Evolutionary conservation across 2,113 vertebrate species (phyloP).

Genomic region (Progne subis): DNA sequence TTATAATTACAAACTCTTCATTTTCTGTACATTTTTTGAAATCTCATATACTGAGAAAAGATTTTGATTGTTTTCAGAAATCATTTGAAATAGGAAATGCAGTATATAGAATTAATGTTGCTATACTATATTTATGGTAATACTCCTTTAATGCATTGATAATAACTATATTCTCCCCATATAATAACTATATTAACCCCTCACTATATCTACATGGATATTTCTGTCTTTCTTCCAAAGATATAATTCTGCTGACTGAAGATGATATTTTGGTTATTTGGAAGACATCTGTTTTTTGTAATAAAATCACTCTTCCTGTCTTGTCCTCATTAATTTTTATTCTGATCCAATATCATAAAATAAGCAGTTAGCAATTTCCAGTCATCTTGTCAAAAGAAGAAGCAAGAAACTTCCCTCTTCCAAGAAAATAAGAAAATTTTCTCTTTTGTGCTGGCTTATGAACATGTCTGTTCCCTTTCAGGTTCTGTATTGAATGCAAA

Average conservation of each 20-base stretch:
- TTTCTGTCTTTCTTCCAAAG: background rate
- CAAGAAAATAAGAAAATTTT: background rate
- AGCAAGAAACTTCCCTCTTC: background rate
- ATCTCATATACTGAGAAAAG: background rate
- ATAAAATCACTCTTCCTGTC: background rate
- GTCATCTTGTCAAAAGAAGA: background rate
- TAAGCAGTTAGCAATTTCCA: background rate
- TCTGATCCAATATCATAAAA: background rate
- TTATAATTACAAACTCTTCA: background rate
- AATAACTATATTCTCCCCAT: background rate
- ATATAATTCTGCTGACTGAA: background rate
- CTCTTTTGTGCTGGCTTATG: background rate
- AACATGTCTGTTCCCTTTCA: background rate
- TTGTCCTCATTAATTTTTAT: background rate
- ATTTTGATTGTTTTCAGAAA: background rate
- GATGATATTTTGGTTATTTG: background rate
- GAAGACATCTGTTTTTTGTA: background rate
- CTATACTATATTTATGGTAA: background rate
- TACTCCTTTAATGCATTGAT: background rate
- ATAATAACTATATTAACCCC: background rate
- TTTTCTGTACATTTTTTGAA: background rate
- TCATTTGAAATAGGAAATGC: background rate
- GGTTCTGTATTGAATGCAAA: background rate
- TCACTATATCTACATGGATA: background rate
- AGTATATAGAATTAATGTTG: background rate